Evolutionary conservation across 1,140 invertebrate species (phyloP), one percentile per base, ranked within the genome.

Genomic region (Camponotus floridanus): DNA sequence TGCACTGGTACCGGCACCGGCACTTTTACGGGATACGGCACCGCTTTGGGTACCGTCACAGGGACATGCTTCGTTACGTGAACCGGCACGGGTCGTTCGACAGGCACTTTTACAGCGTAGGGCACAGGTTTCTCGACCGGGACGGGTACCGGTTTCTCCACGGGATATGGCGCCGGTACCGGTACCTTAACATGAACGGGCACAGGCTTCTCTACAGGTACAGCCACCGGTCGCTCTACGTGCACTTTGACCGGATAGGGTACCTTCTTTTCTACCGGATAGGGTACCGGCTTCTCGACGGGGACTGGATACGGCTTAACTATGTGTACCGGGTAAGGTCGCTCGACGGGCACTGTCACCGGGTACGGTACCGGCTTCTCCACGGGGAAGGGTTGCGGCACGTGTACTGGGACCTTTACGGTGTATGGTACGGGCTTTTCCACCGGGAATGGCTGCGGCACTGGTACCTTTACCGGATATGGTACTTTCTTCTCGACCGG

Each of bases 101-200:
- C 96, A 3, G 94, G 97, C 39, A 97, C 97, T 91, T 97, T 96
- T 5, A 97, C 97, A 65, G 97, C 96, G 91, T 96, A 96, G 83
- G 97, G 97, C 21, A 97, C 96, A 55, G 96, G 95, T 93, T 97
- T 97, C 91, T 97, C 97, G 0, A 97, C 97, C 48, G 97, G 96
- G 76, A 96, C 96, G 1, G 97, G 97, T 59, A 97, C 96, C 78
- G 95, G 96, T 68, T 93, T 93, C 68, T 93, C 92, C 2, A 95
- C 95, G 2, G 95, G 95, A 57, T 95, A 95, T 0, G 95, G 95
- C 6, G 94, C 93, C 7, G 95, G 94, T 67, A 93, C 91, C 3
- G 93, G 94, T 76, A 96, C 95, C 89, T 96, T 96, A 26, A 97
- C 96, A 86, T 96, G 95, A 3, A 95, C 94, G 6, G 96, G 95